A percentile compares a stretch with the other conserved stretches of the same genome.
phyloP scores from a whole-genome alignment of 30 jellyfish, hydroid and myxozoan species.

The Turritopsis rubra region DNA sequence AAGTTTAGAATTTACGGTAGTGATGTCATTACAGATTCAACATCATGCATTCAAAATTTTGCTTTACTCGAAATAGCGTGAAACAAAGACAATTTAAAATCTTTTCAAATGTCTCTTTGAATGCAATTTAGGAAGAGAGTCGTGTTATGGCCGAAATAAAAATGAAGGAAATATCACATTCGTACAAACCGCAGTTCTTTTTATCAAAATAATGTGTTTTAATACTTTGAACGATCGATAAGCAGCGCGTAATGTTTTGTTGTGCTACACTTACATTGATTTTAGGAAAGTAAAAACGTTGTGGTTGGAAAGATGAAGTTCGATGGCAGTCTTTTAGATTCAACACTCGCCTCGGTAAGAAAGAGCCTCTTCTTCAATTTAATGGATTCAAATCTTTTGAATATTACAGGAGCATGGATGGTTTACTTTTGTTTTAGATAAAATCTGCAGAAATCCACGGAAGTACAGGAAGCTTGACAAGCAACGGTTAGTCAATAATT shows the following conservation, averaged over 20 bases:
- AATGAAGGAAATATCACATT: background rate
- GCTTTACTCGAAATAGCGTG: background rate
- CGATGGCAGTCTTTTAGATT: background rate
- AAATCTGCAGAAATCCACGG: background rate
- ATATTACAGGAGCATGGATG: too few species aligned
- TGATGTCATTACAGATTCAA: background rate
- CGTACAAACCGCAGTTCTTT: background rate
- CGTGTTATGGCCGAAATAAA: background rate
- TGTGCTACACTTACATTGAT: background rate
- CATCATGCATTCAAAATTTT: background rate
- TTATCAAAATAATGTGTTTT: background rate
- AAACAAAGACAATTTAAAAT: background rate
- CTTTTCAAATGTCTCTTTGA: background rate
- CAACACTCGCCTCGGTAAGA: background rate
- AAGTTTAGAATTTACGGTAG: background rate
- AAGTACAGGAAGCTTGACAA: background rate
- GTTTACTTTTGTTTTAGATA: background rate
- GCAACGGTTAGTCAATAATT: background rate
- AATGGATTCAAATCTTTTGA: background rate
- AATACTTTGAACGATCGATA: background rate
- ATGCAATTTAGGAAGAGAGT: background rate
- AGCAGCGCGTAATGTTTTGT: background rate
- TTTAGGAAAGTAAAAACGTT: background rate
- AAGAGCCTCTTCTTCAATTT: background rate
- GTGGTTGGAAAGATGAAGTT: background rate